Percentiles rank a stretch among this genome's conserved stretches.
Conservation (phyloP, 2,797 vertebrate species). For the Falco novaeseelandiae region DNA sequence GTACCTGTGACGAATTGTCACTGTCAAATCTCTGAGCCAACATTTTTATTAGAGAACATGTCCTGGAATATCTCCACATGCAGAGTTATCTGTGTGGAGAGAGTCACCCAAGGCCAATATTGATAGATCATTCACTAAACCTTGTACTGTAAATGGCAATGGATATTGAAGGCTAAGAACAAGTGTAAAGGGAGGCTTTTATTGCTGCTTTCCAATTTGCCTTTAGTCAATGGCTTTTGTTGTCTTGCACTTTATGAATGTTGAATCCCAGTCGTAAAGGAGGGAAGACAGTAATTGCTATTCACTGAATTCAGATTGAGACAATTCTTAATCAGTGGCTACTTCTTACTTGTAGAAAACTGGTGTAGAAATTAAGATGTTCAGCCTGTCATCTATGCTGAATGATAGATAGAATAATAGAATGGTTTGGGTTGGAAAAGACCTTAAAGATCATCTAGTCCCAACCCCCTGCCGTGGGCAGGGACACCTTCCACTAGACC, state of each 20-base stretch:
- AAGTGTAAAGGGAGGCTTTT: not conserved
- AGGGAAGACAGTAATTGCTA: not conserved
- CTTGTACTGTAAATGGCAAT: not conserved
- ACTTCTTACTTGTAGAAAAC: not conserved
- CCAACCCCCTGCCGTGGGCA: no score
- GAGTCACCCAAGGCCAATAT: not conserved
- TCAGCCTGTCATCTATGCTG: not conserved
- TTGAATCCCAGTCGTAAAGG: not conserved
- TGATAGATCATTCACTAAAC: not conserved
- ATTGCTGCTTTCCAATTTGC: not conserved
- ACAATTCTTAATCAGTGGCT: not conserved
- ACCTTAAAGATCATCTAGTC: no score
- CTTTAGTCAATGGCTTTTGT: not conserved
- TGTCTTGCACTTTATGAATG: not conserved
- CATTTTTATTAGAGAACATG: not conserved
- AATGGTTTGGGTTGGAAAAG: no score
- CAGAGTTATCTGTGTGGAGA: not conserved
- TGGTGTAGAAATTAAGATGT: not conserved
- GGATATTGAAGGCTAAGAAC: not conserved
- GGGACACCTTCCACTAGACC: no score
- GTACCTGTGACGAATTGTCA: not conserved
- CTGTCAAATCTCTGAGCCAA: not conserved
- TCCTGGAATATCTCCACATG: not conserved
- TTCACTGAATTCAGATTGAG: not conserved
- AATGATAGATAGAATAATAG: not conserved